Base-by-base conservation (phyloP, 2,113 vertebrate species). In the Hypomesus transpacificus region DNA sequence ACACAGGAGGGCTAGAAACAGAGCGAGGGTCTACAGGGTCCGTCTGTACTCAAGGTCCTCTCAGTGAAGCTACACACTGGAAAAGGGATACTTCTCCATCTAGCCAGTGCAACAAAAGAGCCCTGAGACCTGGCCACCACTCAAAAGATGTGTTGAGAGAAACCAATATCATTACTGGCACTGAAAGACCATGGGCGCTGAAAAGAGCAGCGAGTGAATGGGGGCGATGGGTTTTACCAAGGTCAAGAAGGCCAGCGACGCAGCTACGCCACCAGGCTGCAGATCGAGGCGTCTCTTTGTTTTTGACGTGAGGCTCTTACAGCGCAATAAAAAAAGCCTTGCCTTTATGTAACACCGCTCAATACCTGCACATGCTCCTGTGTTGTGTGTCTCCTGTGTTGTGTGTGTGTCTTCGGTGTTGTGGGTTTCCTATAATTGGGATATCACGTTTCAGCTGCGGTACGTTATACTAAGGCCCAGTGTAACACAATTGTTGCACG, bases 81-180 rank as follows among this genome's bases (percentile, higher is more conserved):
- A 75, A 89, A 87, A 82, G 66, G 78, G 83, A 89, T 87, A 74
- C 83, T 68, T 75, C 75, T 79, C 54, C 70, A 73, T 81, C 74
- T 76, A 81, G 73, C 73, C 59, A 14, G 20, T 68, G 75, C 73
- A 83, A 91, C 87, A 90, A 89, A 89, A 85, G 84, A 87, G 76
- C 58, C 78, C 82, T 82, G 81, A 87, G 87, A 89, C 77, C 57
- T 60, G 46, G 71, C 57, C 66, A 67, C 71, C 68, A 52, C 83
- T 88, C 85, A 84, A 86, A 90, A 82, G 82, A 73, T 31, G 68
- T 64, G 85, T 79, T 88, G 89, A 91, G 84, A 87, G 90, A 89
- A 87, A 90, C 82, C 81, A 88, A 87, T 90, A 89, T 92, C 85
- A 89, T 88, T 82, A 84, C 84, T 54, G 80, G 77, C 75, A 66